Conservation (phyloP, 2,888 invertebrate species). For the Metopia argyrocephala region DNA sequence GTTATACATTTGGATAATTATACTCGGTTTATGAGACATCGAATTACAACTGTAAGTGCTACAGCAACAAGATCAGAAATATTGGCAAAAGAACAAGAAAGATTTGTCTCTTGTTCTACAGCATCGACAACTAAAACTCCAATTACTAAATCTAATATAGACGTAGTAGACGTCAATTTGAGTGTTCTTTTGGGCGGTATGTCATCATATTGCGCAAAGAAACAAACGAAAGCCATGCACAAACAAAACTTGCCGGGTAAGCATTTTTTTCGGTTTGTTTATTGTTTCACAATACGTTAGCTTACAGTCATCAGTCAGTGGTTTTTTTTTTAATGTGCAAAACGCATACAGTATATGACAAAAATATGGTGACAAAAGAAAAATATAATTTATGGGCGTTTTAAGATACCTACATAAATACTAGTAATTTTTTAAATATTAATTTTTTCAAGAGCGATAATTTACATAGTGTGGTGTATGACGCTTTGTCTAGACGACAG, state of each 20-base stretch:
- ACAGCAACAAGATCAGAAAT: slow-evolving; percentile 7
- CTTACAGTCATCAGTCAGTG: not conserved
- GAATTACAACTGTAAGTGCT: slow-evolving; percentile 30
- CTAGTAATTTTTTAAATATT: too few relatives aligned
- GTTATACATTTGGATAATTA: slow-evolving; percentile 47
- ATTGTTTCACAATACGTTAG: not conserved
- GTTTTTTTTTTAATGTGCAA: not conserved
- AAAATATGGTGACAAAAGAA: not conserved
- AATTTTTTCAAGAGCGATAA: too few relatives aligned
- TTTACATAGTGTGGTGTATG: too few relatives aligned
- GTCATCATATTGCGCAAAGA: slow-evolving; percentile 12
- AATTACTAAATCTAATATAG: not conserved
- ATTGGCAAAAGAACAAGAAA: not conserved
- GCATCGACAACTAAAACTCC: not conserved
- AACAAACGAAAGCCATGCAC: slow-evolving; percentile 27
- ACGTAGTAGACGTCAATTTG: slow-evolving; percentile 24
- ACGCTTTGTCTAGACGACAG: too few relatives aligned
- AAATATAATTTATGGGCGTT: too few relatives aligned
- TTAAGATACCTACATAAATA: too few relatives aligned
- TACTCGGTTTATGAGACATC: slow-evolving; percentile 42
- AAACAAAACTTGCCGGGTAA: slow-evolving; percentile 59
- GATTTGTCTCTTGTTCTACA: not conserved
- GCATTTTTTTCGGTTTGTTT: slow-evolving; percentile 34
- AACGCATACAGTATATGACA: not conserved
- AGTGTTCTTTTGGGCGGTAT: slow-evolving; percentile 27